Evolutionary conservation across 2,888 invertebrate genomes (phyloP), one percentile per base, ranked within the genome.

Genomic region (Microctonus brassicae): DNA sequence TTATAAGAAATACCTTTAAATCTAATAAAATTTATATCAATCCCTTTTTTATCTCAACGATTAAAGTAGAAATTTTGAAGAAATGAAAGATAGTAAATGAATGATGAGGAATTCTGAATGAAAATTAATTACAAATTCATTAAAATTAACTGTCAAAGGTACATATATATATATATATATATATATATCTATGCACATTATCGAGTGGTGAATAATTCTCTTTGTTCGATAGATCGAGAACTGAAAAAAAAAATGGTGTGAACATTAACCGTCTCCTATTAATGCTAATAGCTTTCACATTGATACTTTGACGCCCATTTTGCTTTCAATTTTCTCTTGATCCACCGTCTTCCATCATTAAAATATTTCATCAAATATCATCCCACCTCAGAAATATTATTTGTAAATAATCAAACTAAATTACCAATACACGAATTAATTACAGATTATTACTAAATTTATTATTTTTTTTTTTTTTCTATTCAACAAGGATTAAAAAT

Each of bases 211-310:
- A 13, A 20, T 10, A 34, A 9, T 58, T 10, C 20, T 17, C 17
- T 58, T 34, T 58, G 11, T 33, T 34, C 20, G 11, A n/a, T 26
- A 34, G 2, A 33, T n/a, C n/a, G 20, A 33, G 11, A 34, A 33
- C n/a, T 60, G 7, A 26, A 39, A 29, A 39, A 47, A 20, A 62
- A 10, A 61, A 26, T n/a, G 33, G 57, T 11, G 57, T 10, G 62
- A 60, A 57, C 65, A 62, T 66, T 70, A 66, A 77, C 67, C 61
- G 73, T 68, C 61, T 63, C 72, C 79, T 77, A 78, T 81, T 81
- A 80, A 76, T 76, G 76, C 73, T 78, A 79, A 79, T 77, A 75
- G 77, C 77, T 66, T 71, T 75, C 71, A 74, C 76, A 79, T 78
- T 76, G 76, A 80, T 78, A 78, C 73, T 60, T 60, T 66, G 70